These are phyloP conservation scores for Tetramorium simillimum DNA, from an alignment of 1,140 invertebrate species.

Conservation along the genomic window DNA sequence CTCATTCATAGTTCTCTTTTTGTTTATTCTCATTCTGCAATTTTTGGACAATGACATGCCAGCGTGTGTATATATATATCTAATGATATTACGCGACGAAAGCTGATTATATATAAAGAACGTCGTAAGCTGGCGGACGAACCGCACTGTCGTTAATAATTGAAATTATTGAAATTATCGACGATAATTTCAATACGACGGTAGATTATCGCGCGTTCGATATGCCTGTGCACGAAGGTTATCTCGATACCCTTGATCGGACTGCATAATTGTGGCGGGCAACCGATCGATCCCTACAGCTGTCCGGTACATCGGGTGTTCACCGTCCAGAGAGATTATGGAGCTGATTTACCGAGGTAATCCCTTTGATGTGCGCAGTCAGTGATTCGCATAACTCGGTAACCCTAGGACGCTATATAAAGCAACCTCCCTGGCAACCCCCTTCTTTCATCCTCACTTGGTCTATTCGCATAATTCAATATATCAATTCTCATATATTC, in stretches of 20 bases:
- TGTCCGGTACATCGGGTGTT: constrained; percentile 67
- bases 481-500: not conserved
- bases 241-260: constrained; percentile 62
- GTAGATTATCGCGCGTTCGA: constrained; percentile 56
- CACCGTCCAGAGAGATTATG: constrained; percentile 62
- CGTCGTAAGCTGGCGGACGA: not conserved
- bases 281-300: constrained; percentile 70
- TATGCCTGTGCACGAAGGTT: constrained; percentile 38
- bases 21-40: not conserved
- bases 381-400: constrained; percentile 74
- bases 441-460: not conserved
- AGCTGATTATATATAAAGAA: not conserved
- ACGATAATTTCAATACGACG: constrained; percentile 1
- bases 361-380: constrained; percentile 76
- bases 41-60: not conserved
- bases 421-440: not conserved
- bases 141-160: constrained; percentile 2
- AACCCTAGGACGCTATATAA: constrained; percentile 55
- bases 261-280: constrained; percentile 61
- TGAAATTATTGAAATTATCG: constrained; percentile 48
- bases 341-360: constrained; percentile 73
- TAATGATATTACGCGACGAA: constrained; percentile 1
- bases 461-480: not conserved
- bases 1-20: not conserved
- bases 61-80: not conserved